A percentile compares a stretch with the other conserved stretches of the same genome.
Evolutionary conservation across 2,113 vertebrate species (phyloP).

Genomic region (Todiramphus chloris): DNA sequence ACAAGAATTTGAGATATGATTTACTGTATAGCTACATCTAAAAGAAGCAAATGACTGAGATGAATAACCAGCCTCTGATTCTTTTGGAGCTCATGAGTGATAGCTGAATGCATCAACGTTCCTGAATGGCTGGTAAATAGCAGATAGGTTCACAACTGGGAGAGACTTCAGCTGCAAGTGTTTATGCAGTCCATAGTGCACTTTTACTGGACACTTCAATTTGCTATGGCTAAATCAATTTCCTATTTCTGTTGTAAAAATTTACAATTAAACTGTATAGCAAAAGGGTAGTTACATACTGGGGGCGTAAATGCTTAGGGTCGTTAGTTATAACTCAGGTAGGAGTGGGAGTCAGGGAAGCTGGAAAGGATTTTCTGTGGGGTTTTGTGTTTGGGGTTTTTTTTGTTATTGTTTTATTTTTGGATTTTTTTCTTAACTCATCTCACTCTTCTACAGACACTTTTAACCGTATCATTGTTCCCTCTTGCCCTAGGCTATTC

Average conservation of each 20-base stretch:
- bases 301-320: not conserved
- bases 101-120: not conserved
- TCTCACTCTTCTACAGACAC: not conserved
- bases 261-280: not conserved
- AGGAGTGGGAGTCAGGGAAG: fast-evolving
- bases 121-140: not conserved
- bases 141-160: not conserved
- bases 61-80: not conserved
- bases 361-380: not conserved
- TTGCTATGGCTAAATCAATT: not conserved
- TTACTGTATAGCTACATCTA: not conserved
- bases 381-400: too few species aligned
- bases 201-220: not conserved
- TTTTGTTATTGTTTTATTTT: too few species aligned
- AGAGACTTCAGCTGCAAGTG: not conserved
- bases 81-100: not conserved
- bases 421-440: not conserved
- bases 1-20: not conserved
- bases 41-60: not conserved
- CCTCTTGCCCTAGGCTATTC: not conserved
- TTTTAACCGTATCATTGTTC: not conserved
- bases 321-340: not conserved
- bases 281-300: not conserved
- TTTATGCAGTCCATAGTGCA: not conserved
- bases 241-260: not conserved